Base-by-base conservation (phyloP, 37 sponge, comb jelly and placozoan species). In the Bolinopsis microptera region DNA sequence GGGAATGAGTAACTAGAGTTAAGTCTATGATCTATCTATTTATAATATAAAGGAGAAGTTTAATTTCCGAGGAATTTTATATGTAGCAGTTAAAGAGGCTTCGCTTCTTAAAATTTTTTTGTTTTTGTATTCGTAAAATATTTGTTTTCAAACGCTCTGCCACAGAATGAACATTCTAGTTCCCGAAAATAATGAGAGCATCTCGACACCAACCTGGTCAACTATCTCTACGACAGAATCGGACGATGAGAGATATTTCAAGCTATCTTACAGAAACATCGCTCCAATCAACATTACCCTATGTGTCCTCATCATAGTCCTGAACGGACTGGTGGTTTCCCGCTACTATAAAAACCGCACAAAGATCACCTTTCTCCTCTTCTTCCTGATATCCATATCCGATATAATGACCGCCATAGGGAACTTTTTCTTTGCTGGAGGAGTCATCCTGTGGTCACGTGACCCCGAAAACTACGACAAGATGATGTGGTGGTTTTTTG, bases 391-490 rank as follows among this genome's bases (percentile, higher is more conserved):
- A 8, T 22, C 74, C 74, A 22, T 70, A 9, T 70, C 74, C 25
- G 74, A 70, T n/a, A 70, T 70, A 22, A 2, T 22, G 3, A 70
- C 74, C 21, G 74, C 74, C 28, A 1, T 70, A 22, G 74, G 74
- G 3, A 70, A 70, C 74, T 3, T 22, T 2, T 3, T 70, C 21
- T 70, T 70, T n/a, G 2, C 30, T 1, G 74, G 16, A 26, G 74
- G 74, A 70, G 74, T 70, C 74, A 70, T 70, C 28, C 3, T 70
- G 28, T 70, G 74, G 74, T 70, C 74, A n/a, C 25, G 26, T n/a
- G 26, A 70, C 74, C 74, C 16, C 24, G 26, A 70, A 22, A 22
- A 2, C 26, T 22, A n/a, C 74, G 74, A 70, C 26, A 70, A 26
- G 25, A 26, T 70, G 3, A 70, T 70, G 74, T 70, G 74, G 74